These are phyloP conservation scores for Drosophila sucinea DNA, from an alignment of 1,140 invertebrate species.

Conservation along the genomic window DNA sequence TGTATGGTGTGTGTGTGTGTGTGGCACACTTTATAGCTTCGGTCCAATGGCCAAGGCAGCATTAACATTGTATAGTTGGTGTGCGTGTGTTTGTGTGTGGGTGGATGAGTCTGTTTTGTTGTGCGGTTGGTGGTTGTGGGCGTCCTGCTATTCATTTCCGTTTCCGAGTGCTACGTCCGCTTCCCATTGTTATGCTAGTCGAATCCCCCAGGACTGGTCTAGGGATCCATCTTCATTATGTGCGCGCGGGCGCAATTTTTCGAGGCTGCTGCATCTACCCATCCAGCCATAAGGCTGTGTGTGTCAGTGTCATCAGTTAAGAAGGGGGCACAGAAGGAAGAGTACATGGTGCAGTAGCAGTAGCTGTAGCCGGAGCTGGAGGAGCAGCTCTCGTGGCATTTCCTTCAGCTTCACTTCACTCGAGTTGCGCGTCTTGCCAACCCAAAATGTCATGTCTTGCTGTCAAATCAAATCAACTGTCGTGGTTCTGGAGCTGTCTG, in stretches of 20 bases:
- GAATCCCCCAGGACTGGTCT: slow-evolving; percentile 18
- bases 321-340: neutral
- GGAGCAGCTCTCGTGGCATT: slow-evolving; percentile 58
- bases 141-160: slow-evolving; percentile 72
- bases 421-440: slow-evolving; percentile 57
- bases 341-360: slow-evolving; percentile 21
- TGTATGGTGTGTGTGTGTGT: slow-evolving; percentile 1
- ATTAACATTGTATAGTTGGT: slow-evolving; percentile 9
- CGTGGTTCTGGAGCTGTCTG: slow-evolving; percentile 66
- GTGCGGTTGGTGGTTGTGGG: slow-evolving; percentile 50
- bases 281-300: slow-evolving; percentile 26
- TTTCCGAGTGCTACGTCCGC: slow-evolving; percentile 68
- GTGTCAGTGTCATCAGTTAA: slow-evolving; percentile 6
- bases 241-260: slow-evolving; percentile 10
- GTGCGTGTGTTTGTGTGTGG: neutral
- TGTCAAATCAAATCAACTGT: slow-evolving; percentile 81
- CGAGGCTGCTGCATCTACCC: slow-evolving; percentile 61
- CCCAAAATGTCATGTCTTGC: slow-evolving; percentile 78
- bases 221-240: slow-evolving; percentile 62
- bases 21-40: slow-evolving; percentile 34
- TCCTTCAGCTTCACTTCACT: slow-evolving; percentile 70
- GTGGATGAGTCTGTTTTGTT: slow-evolving; percentile 33
- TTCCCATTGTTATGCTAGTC: slow-evolving; percentile 62
- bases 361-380: slow-evolving; percentile 10
- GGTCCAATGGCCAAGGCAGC: slow-evolving; percentile 17